Evolutionary conservation across 2,113 vertebrate species (phyloP).

Genomic region (Fukomys damarensis): DNA sequence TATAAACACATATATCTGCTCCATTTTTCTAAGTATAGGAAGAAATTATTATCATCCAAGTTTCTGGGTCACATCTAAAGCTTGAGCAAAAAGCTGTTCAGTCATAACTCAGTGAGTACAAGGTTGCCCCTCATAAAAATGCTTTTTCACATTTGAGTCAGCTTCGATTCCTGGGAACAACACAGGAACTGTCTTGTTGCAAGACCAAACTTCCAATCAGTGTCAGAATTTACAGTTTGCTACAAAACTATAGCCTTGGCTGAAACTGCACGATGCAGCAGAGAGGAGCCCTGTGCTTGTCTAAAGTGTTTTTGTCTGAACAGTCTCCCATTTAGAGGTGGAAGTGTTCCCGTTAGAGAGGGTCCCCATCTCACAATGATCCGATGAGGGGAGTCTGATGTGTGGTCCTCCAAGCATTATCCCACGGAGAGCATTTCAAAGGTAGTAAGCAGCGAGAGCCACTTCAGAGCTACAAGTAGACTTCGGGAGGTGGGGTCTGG

Average conservation of each 20-base stretch:
- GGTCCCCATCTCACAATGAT: neutral
- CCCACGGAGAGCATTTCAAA: neutral
- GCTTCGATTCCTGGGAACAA: neutral
- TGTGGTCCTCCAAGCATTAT: neutral
- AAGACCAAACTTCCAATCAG: neutral
- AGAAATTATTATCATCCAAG: neutral
- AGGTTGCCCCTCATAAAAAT: neutral
- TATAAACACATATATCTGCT: neutral
- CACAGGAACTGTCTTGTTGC: neutral
- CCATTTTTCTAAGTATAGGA: constrained; percentile 15
- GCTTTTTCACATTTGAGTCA: neutral
- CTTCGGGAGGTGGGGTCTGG: neutral
- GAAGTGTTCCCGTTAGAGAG: neutral
- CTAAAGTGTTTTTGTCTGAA: neutral
- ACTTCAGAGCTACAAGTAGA: neutral
- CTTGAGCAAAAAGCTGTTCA: neutral
- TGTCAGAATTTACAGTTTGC: neutral
- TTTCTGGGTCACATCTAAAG: constrained; percentile 18
- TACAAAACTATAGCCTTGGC: neutral
- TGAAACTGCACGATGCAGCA: neutral
- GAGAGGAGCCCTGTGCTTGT: neutral
- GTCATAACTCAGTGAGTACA: neutral
- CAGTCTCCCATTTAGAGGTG: neutral
- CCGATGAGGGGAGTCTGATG: neutral
- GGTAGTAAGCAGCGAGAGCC: neutral